These are phyloP conservation scores for Pristionchus fissidentatus DNA, from an alignment of 2,888 invertebrate genomes.

Conservation along the genomic window DNA sequence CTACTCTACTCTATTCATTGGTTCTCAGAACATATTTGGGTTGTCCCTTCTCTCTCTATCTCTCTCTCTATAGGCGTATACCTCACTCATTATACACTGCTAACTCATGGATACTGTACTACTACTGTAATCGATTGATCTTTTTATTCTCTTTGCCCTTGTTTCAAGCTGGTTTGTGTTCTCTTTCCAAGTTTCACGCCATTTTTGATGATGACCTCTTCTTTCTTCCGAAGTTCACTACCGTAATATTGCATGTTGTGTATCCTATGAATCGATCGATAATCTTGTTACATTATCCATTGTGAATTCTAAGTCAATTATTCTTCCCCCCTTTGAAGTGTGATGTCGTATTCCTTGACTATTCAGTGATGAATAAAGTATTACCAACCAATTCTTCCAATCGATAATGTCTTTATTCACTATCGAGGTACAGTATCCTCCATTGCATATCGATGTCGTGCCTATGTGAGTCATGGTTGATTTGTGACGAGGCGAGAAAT, in stretches of 20 bases:
- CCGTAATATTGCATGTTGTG: slow-evolving; percentile 25
- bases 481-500: neutral
- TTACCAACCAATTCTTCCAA: slow-evolving; percentile 2
- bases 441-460: slow-evolving; percentile 32
- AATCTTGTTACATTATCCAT: slow-evolving; percentile 7
- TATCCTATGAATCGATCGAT: slow-evolving; percentile 24
- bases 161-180: neutral
- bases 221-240: neutral
- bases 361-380: slow-evolving; percentile 26
- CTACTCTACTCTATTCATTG: neutral
- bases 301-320: slow-evolving; percentile 43
- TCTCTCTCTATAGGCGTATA: slow-evolving; percentile 25
- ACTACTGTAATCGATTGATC: neutral
- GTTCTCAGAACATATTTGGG: slow-evolving; percentile 40
- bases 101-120: slow-evolving; percentile 7
- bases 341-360: neutral
- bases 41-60: too few relatives aligned
- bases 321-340: neutral
- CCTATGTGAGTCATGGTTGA: slow-evolving; percentile 8
- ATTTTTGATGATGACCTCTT: neutral
- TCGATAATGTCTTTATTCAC: neutral
- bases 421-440: slow-evolving; percentile 29
- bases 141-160: neutral
- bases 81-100: slow-evolving; percentile 5
- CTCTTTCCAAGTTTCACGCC: slow-evolving; percentile 26